These are phyloP conservation scores for Protophormia terraenovae DNA, from an alignment of 2,888 invertebrate genomes.

Conservation along the genomic window DNA sequence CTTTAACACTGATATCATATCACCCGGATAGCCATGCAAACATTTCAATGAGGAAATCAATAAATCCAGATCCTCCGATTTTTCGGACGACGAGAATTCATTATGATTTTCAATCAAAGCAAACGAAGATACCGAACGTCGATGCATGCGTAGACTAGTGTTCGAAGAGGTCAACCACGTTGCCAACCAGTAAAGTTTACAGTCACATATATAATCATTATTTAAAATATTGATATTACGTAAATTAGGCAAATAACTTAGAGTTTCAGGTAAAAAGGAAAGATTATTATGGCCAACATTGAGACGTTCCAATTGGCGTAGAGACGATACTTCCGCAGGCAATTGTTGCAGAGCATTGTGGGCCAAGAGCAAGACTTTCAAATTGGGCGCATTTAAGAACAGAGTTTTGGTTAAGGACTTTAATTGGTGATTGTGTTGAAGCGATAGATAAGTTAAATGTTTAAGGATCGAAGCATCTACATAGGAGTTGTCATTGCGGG, in stretches of 20 bases:
- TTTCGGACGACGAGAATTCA: constrained; percentile 58
- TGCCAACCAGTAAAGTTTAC: constrained; percentile 90
- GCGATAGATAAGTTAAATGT: constrained; percentile 84
- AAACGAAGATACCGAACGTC: constrained; percentile 75
- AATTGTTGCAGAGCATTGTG: constrained; percentile 86
- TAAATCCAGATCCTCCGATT: constrained; percentile 74
- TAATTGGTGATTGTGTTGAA: constrained; percentile 85
- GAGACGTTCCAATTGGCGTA: constrained; percentile 83
- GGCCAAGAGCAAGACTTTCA: constrained; percentile 86
- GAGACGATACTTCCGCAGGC: constrained; percentile 77
- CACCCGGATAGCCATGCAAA: constrained; percentile 85
- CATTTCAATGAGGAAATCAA: constrained; percentile 85
- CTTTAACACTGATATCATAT: constrained; percentile 87
- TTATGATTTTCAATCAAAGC: constrained; percentile 78
- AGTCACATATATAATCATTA: constrained; percentile 94
- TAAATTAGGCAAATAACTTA: constrained; percentile 85
- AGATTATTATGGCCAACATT: constrained; percentile 88
- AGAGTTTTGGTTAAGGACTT: constrained; percentile 85
- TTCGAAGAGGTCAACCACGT: constrained; percentile 82
- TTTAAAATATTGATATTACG: constrained; percentile 86
- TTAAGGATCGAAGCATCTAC: constrained; percentile 81
- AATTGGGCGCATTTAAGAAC: constrained; percentile 84
- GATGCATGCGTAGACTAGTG: constrained; percentile 69
- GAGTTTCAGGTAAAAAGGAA: constrained; percentile 86
- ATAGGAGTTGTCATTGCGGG: constrained; percentile 81